Percentiles rank a stretch among this genome's conserved stretches.
Evolutionary conservation across 2,797 vertebrate genomes (phyloP).

Genomic region (Oreortyx pictus): DNA sequence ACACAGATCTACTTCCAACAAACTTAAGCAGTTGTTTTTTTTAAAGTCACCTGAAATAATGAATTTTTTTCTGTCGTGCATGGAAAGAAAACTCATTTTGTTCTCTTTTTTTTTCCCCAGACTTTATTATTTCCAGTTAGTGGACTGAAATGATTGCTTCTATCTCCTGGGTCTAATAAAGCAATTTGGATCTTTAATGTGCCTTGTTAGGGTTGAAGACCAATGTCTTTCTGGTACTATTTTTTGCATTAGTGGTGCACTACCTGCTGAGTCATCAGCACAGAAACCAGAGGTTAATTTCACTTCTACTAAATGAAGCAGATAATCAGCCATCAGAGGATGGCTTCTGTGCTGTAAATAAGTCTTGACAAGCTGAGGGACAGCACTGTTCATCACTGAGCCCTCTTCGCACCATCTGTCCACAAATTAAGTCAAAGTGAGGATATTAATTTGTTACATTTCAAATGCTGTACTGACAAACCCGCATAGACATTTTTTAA

Average conservation of each 20-base stretch:
- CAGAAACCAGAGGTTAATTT: slow-evolving; percentile 81
- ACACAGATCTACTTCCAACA: background rate
- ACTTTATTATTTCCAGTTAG: slow-evolving; percentile 75
- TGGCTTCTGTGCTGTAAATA: slow-evolving; percentile 76
- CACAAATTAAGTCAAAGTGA: slow-evolving; percentile 85
- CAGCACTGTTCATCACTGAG: slow-evolving; percentile 62
- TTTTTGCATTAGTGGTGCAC: slow-evolving; percentile 70
- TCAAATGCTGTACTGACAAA: slow-evolving; percentile 79
- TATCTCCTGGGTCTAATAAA: slow-evolving; percentile 79
- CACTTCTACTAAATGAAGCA: slow-evolving; percentile 81
- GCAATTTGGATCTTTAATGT: slow-evolving; percentile 76
- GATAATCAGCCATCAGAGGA: slow-evolving; percentile 79
- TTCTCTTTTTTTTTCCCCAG: background rate
- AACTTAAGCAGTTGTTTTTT: background rate
- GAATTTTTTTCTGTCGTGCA: background rate
- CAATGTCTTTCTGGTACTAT: slow-evolving; percentile 67
- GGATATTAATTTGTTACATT: slow-evolving; percentile 83
- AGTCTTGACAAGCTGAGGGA: slow-evolving; percentile 76
- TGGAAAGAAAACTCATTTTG: slow-evolving; percentile 39
- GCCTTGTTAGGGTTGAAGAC: slow-evolving; percentile 78
- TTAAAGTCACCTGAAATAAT: slow-evolving; percentile 29
- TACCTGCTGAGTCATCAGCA: slow-evolving; percentile 81
- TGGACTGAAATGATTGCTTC: slow-evolving; percentile 74
- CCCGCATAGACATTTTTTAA: slow-evolving; percentile 71
- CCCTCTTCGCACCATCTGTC: slow-evolving; percentile 78